Conservation (phyloP, 1,140 invertebrate species). For the Leptopilina clavipes region DNA sequence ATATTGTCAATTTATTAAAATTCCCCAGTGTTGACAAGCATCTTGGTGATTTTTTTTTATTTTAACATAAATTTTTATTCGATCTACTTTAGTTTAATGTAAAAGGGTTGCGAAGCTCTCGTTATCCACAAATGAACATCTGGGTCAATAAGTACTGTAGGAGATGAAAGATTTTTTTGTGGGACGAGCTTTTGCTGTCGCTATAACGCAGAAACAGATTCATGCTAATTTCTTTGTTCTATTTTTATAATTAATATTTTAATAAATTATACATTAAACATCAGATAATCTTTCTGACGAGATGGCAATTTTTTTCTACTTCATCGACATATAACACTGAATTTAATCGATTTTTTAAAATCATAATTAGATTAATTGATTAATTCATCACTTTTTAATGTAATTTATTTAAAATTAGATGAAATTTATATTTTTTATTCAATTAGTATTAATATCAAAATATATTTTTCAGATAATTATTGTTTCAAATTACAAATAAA, state of each 20-base stretch:
- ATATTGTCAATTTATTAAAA: neutral
- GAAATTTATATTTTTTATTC: no score
- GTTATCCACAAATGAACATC: constrained; percentile 25
- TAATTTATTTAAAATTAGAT: no score
- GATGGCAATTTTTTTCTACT: no score
- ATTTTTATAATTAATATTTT: neutral
- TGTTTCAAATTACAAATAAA: no score
- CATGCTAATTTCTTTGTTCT: neutral
- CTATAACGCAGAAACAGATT: constrained; percentile 17
- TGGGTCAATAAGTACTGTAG: constrained; percentile 30
- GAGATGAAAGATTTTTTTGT: constrained; percentile 30
- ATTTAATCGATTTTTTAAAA: no score
- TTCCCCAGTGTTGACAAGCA: neutral
- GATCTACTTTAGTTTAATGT: neutral
- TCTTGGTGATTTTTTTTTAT: neutral
- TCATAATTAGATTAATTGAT: no score
- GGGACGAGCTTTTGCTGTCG: constrained; percentile 1
- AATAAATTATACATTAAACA: neutral
- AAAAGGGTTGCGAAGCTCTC: constrained; percentile 4
- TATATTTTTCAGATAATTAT: no score
- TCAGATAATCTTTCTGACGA: no score
- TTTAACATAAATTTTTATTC: constrained; percentile 10
- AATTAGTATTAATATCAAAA: no score
- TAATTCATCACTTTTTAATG: no score
- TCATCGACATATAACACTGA: no score